Conservation (phyloP, 2,888 invertebrate genomes). For the Meta bourneti region DNA sequence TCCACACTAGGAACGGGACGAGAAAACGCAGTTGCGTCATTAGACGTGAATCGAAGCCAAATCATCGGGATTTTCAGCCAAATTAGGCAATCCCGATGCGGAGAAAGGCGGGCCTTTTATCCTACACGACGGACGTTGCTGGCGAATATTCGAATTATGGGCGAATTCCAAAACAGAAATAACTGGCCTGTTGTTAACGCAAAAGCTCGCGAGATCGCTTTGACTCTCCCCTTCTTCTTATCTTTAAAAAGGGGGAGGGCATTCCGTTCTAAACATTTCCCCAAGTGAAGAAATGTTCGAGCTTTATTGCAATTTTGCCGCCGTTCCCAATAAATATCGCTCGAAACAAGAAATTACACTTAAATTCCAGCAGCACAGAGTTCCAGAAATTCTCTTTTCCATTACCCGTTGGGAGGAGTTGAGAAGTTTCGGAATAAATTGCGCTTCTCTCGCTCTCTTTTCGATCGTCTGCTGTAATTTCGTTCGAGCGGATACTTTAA, state of each 20-base stretch:
- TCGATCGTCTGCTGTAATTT: constrained; percentile 67
- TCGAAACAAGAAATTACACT: constrained; percentile 76
- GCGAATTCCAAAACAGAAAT: constrained; percentile 75
- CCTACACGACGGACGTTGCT: constrained; percentile 68
- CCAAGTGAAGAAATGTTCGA: constrained; percentile 74
- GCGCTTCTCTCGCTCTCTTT: constrained; percentile 49
- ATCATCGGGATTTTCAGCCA: constrained; percentile 58
- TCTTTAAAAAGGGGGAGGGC: constrained; percentile 67
- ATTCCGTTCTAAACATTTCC: constrained; percentile 67
- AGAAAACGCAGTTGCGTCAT: constrained; percentile 4
- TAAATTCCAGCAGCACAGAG: constrained; percentile 73
- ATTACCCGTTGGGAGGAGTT: constrained; percentile 72
- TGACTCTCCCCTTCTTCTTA: constrained; percentile 59
- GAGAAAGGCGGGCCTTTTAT: constrained; percentile 69
- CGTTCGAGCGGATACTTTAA: constrained; percentile 70
- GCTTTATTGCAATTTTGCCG: constrained; percentile 76
- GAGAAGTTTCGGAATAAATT: constrained; percentile 74
- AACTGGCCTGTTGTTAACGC: constrained; percentile 75
- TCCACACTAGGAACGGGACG: not conserved
- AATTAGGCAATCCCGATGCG: constrained; percentile 38
- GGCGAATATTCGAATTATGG: constrained; percentile 75
- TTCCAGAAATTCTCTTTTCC: constrained; percentile 75
- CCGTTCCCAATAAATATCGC: constrained; percentile 75
- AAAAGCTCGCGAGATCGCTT: constrained; percentile 64
- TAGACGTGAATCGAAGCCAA: constrained; percentile 36